Evolutionary conservation across 1,140 invertebrate genomes (phyloP).

Genomic region (Caenorhabditis remanei): DNA sequence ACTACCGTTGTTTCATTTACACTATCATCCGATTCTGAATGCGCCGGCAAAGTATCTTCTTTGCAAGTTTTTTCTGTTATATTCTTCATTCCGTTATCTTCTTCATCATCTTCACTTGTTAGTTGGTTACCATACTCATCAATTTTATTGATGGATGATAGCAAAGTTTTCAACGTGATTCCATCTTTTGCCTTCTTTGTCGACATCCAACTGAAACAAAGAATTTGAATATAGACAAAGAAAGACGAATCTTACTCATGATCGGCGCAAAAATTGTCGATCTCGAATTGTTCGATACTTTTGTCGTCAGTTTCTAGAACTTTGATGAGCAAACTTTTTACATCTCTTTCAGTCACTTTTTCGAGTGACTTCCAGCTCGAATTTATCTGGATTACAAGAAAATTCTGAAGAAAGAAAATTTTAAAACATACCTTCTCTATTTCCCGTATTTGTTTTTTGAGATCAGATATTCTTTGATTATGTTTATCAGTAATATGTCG

Average conservation of each 20-base stretch:
- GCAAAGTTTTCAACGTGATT: not conserved
- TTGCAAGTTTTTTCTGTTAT: too few relatives aligned
- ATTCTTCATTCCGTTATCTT: too few relatives aligned
- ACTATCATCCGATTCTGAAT: too few relatives aligned
- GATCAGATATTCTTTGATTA: not conserved
- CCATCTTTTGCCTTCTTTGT: not conserved
- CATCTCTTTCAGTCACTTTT: not conserved
- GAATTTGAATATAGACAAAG: not conserved
- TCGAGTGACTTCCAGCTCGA: not conserved
- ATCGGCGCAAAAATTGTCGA: not conserved
- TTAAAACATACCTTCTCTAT: not conserved
- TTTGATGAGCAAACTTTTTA: not conserved
- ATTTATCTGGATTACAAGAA: not conserved
- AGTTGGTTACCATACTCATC: too few relatives aligned
- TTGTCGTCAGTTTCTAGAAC: not conserved
- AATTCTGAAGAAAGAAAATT: not conserved
- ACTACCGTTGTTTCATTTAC: too few relatives aligned
- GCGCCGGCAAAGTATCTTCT: too few relatives aligned
- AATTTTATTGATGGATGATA: too few relatives aligned
- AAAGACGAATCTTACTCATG: not conserved
- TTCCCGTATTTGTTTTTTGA: conserved; percentile 23
- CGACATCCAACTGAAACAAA: not conserved
- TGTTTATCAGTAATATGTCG: not conserved
- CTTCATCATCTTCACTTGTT: too few relatives aligned
- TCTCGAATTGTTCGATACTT: not conserved